Evolutionary conservation across 2,888 invertebrate genomes (phyloP), one percentile per base, ranked within the genome.

Genomic region (Muschampia staudingeri): DNA sequence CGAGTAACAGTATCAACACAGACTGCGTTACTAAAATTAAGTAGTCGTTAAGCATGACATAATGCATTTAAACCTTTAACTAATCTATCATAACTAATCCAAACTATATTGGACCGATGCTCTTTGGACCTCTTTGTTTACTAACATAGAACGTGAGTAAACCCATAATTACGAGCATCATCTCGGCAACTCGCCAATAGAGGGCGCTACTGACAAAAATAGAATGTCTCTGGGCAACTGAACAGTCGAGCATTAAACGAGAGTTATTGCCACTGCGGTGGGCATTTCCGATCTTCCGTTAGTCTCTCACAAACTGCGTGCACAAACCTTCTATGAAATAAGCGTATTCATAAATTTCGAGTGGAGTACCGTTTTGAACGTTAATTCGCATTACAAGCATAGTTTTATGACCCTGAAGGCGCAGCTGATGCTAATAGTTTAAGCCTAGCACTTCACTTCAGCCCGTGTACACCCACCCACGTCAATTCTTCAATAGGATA

Each of bases 251-350:
- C 80, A 84, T 81, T 86, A 86, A 87, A 86, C 83, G 81, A 91
- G 93, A 94, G 88, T 94, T 94, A 94, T 92, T 87, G 89, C 91
- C 76, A n/a, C 87, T 85, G 81, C 91, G 93, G 94, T 93, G 93
- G 94, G 94, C 94, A 95, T 95, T 95, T 95, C 95, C 95, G 95
- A 95, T 95, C 92, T 94, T 92, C 91, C 92, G 90, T 90, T 89
- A 86, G 78, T 78, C 80, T 81, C 79, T 80, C 83, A 78, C 85
- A 78, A 48, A 84, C 82, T 76, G 56, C 71, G 76, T 69, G 52
- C 1, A 65, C 12, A 48, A 65, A 76, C 70, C 70, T 61, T 25
- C 19, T 52, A 25, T 67, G 52, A 25, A 25, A 25, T 25, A 25
- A 25, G 65, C 61, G 19, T 65, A 14, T 73, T 73, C 65, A 69